Evolutionary conservation across 2,113 vertebrate species (phyloP), one percentile per base, ranked within the genome.

Genomic region (Panthera leo): DNA sequence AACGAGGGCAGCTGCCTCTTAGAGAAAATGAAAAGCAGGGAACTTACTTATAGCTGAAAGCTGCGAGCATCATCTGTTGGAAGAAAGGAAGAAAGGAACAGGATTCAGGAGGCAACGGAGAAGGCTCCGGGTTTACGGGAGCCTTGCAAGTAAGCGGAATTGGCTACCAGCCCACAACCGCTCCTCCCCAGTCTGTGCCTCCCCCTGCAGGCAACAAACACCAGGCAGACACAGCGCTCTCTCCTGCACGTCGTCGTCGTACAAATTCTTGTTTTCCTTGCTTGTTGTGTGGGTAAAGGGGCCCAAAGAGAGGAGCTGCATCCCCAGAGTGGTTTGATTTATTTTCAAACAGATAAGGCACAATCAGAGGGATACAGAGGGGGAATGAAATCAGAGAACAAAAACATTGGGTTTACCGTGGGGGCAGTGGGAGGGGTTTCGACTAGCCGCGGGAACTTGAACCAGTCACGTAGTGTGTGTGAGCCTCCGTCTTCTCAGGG

Each of bases 21-120:
- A 78, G 93, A 51, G 67, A 88, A 88, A 67, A 2, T 76, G 84
- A 51, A 48, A 87, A 80, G 23, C 89, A 61, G 39, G 71, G 45
- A 95, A 42, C 16, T 45, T 84, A 42, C 51, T 97, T 61, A 67
- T 10, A 31, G 13, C 80, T 9, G 70, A 67, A 90, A 45, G 11
- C 27, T 14, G 61, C 89, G 42, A 58, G n/a, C 15, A 19, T 53
- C 42, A 6, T 58, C 48, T 14, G n/a, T 84, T 82, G 68, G 36
- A 73, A 94, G 85, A 51, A 86, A 97, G 85, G 55, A 87, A 61
- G 13, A 86, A 58, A 78, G 63, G 73, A 48, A 5, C 14, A 45
- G 9, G 63, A 16, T 45, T 36, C 6, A n/a, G 31, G 79, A 87
- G 58, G 63, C 42, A 16, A 19, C 0, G 8, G 31, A 21, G 79